Percentiles rank a stretch among this genome's conserved stretches.
phyloP scores from a whole-genome alignment of 2,797 vertebrate genomes.

The Centropyge bicolor region DNA sequence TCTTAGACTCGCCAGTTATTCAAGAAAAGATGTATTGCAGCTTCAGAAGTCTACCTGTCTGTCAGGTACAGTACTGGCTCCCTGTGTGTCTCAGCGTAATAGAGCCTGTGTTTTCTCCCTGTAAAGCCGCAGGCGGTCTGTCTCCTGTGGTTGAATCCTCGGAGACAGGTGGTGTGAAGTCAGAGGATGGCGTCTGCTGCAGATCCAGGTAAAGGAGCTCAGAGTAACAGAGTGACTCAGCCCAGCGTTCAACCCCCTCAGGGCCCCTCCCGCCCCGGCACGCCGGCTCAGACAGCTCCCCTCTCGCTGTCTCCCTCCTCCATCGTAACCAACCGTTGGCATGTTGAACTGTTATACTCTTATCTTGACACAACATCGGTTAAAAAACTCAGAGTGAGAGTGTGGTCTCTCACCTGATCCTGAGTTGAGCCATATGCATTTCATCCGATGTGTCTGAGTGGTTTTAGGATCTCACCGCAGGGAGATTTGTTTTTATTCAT shows the following conservation, averaged over 20 bases:
- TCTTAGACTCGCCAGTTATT: slow-evolving; percentile 17
- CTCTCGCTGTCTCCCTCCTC: slow-evolving; percentile 16
- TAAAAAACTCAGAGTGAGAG: not conserved
- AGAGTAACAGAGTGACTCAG: slow-evolving; percentile 44
- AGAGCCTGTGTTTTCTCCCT: slow-evolving; percentile 46
- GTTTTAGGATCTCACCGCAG: slow-evolving; percentile 33
- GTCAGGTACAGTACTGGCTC: slow-evolving; percentile 23
- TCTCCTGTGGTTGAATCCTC: slow-evolving; percentile 52
- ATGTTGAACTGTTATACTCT: slow-evolving; percentile 4
- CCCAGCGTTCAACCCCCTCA: slow-evolving; percentile 31
- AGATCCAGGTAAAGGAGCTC: slow-evolving; percentile 33
- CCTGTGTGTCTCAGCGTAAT: slow-evolving; percentile 36
- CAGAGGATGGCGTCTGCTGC: slow-evolving; percentile 39
- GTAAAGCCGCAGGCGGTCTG: slow-evolving; percentile 41
- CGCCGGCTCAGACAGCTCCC: slow-evolving; percentile 41
- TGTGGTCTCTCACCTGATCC: slow-evolving; percentile 25
- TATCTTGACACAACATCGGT: not conserved
- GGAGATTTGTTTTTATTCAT: slow-evolving; percentile 71
- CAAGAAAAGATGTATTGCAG: slow-evolving; percentile 12
- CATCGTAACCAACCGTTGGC: slow-evolving; percentile 32
- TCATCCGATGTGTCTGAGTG: slow-evolving; percentile 25
- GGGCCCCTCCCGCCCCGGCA: slow-evolving; percentile 26
- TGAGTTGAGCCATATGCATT: slow-evolving; percentile 2
- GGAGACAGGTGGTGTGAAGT: slow-evolving; percentile 56
- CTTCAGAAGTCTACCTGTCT: slow-evolving; percentile 6